A percentile compares a stretch with the other conserved stretches of the same genome.
Evolutionary conservation across 2,113 vertebrate species (phyloP).

Genomic region (Erythrolamprus reginae): DNA sequence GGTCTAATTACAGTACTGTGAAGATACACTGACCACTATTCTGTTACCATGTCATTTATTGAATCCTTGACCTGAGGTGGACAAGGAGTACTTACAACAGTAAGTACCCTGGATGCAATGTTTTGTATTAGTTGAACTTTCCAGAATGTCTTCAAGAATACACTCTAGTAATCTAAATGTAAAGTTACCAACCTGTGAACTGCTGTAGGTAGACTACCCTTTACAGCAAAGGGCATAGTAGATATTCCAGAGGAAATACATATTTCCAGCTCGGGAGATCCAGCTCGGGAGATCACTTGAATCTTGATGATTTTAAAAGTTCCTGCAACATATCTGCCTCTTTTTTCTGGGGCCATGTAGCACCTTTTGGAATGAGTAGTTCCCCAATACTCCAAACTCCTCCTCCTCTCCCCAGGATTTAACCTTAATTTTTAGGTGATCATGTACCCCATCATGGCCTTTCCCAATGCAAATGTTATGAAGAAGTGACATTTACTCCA

Average conservation of each 20-base stretch:
- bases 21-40: neutral
- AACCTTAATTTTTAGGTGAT: neutral
- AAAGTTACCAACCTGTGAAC: neutral
- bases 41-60: neutral
- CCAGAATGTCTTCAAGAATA: neutral
- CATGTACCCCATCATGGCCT: neutral
- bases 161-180: neutral
- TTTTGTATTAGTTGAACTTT: neutral
- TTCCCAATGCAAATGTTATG: neutral
- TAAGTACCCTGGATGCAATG: neutral
- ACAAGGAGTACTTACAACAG: no score
- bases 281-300: neutral
- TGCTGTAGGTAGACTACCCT: neutral
- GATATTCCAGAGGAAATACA: neutral
- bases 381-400: neutral
- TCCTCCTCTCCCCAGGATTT: neutral
- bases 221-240: neutral
- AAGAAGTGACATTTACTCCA: neutral
- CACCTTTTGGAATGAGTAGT: neutral
- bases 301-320: neutral
- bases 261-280: neutral
- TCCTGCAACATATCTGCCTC: neutral
- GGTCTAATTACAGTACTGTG: neutral
- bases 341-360: neutral
- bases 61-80: no score